phyloP scores from a whole-genome alignment of 2,888 invertebrate species.

The Myathropa florea region DNA sequence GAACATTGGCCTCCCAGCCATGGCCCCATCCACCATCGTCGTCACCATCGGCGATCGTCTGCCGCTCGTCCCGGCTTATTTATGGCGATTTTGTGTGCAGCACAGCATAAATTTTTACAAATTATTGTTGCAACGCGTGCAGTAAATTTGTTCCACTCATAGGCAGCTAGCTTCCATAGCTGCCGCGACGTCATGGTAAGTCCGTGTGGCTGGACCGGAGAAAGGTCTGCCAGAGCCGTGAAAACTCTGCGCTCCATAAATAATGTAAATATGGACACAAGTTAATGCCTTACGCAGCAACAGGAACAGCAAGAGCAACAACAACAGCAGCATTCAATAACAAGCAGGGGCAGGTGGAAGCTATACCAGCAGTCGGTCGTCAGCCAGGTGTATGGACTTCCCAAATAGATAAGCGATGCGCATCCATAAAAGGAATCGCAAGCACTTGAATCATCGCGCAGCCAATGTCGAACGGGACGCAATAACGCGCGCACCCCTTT shows the following conservation, averaged over 20 bases:
- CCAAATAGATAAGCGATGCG: slow-evolving; percentile 68
- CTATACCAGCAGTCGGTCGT: background rate
- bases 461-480: slow-evolving; percentile 61
- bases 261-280: slow-evolving; percentile 71
- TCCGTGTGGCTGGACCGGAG: background rate
- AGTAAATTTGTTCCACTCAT: slow-evolving; percentile 66
- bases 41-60: slow-evolving; percentile 28
- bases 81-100: slow-evolving; percentile 60
- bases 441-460: slow-evolving; percentile 61
- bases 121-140: slow-evolving; percentile 65
- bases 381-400: slow-evolving; percentile 67
- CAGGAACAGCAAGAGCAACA: no score
- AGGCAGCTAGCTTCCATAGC: slow-evolving; percentile 19
- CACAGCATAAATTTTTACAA: slow-evolving; percentile 62
- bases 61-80: slow-evolving; percentile 33
- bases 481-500: slow-evolving; percentile 70
- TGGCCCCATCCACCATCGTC: background rate
- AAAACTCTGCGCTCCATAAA: slow-evolving; percentile 70
- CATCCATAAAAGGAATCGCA: slow-evolving; percentile 61
- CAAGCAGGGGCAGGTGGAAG: slow-evolving; percentile 5
- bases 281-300: slow-evolving; percentile 55
- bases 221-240: slow-evolving; percentile 54
- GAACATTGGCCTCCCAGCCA: background rate
- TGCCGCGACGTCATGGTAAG: background rate
- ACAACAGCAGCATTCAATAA: no score